Percentiles rank a stretch among this genome's conserved stretches.
These are phyloP conservation scores for Troides helena DNA, from an alignment of 2,888 invertebrate species.

Conservation along the genomic window DNA sequence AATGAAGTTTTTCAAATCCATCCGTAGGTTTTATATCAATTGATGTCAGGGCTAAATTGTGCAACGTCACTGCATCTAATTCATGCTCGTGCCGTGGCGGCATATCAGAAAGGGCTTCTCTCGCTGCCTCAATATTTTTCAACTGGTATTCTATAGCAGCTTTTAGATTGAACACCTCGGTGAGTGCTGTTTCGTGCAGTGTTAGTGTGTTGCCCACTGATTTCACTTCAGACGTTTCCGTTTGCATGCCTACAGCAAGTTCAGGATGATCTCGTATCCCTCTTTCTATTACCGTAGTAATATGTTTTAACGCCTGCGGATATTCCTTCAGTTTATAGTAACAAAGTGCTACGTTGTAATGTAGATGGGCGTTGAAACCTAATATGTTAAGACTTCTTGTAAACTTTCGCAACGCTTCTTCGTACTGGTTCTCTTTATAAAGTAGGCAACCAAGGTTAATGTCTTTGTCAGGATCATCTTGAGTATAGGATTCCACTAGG, in stretches of 20 bases:
- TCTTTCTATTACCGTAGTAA: constrained; percentile 95
- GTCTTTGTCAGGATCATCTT: constrained; percentile 95
- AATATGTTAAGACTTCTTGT: constrained; percentile 91
- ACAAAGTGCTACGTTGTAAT: constrained; percentile 97
- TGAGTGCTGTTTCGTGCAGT: constrained; percentile 96
- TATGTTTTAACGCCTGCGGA: constrained; percentile 94
- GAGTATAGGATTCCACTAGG: constrained; percentile 91
- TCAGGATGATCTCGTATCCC: constrained; percentile 99
- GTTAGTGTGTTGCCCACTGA: constrained; percentile 97
- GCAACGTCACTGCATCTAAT: constrained; percentile 97
- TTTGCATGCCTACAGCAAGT: constrained; percentile 97
- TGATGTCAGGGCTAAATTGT: constrained; percentile 95
- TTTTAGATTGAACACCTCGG: constrained; percentile 99
- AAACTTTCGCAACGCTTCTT: constrained; percentile 95
- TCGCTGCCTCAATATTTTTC: constrained; percentile 87
- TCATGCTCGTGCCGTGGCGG: constrained; percentile 98
- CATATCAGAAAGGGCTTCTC: constrained; percentile 93
- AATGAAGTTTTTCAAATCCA: constrained; percentile 92
- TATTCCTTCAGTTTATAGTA: constrained; percentile 97
- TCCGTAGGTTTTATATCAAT: constrained; percentile 94
- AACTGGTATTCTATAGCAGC: constrained; percentile 98
- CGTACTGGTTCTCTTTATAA: constrained; percentile 91
- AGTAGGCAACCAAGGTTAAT: constrained; percentile 97
- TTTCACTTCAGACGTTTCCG: constrained; percentile 94
- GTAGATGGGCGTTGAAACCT: constrained; percentile 94